phyloP scores from a whole-genome alignment of 2,888 invertebrate genomes.

The Morpho achilles region DNA sequence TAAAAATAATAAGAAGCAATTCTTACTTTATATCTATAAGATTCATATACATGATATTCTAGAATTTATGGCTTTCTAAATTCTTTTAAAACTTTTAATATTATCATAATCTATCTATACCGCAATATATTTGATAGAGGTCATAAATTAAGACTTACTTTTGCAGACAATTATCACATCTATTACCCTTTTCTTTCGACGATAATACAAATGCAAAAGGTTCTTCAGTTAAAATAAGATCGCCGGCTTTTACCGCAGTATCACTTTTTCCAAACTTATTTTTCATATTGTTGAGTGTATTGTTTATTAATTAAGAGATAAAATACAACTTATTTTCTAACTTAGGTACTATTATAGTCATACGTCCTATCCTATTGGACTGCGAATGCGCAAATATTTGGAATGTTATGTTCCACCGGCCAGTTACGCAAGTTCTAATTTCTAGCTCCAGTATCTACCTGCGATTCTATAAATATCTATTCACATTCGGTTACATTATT shows the following conservation, averaged over 20 bases:
- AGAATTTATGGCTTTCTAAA: too few relatives aligned
- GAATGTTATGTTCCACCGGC: constrained; percentile 39
- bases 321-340: constrained; percentile 26
- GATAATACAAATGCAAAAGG: constrained; percentile 88
- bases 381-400: constrained; percentile 16
- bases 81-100: too few relatives aligned
- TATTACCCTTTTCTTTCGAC: constrained; percentile 82
- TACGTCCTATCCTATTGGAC: constrained; percentile 14
- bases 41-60: too few relatives aligned
- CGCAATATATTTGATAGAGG: too few relatives aligned
- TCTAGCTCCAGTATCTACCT: constrained; percentile 55
- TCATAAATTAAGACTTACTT: constrained; percentile 71
- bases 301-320: constrained; percentile 22
- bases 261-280: constrained; percentile 60
- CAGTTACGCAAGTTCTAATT: constrained; percentile 41
- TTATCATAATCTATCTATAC: too few relatives aligned
- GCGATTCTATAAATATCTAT: constrained; percentile 59
- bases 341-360: constrained; percentile 9
- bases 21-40: too few relatives aligned
- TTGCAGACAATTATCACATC: constrained; percentile 88
- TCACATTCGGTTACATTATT: constrained; percentile 65
- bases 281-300: constrained; percentile 46
- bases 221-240: constrained; percentile 83
- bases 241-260: constrained; percentile 79
- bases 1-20: too few relatives aligned